Base-by-base conservation (phyloP, 2,113 vertebrate genomes). In the Oxygymnocypris stewartii region DNA sequence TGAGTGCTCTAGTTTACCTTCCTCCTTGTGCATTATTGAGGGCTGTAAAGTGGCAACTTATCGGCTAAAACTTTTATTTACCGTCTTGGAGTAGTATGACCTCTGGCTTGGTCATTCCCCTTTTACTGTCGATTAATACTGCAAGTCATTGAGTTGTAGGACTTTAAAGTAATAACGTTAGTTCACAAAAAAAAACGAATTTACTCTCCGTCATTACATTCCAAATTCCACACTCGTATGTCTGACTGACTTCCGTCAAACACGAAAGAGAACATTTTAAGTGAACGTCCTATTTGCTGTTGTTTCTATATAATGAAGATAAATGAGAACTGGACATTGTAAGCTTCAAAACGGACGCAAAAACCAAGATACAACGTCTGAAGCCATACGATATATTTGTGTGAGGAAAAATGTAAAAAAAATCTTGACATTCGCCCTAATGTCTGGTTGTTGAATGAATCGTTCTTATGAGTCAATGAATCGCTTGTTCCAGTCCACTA, bases 11-110 rank as follows among this genome's bases (percentile, higher is more conserved):
- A 83, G 87, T 91, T 90, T 83, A 90, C 79, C 73, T 7, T 81
- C 49, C 47, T 81, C 90, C 82, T 84, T 88, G 79, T 92, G 69
- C 89, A 90, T 93, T 91, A 91, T 91, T 91, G 89, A 93, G 59
- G 79, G 23, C 75, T 88, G 75, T 86, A 85, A 92, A 91, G 88
- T 89, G 85, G 73, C 65, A 76, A 65, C 87, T 88, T 89, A 86
- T 88, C 92, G 87, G 86, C 57, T 35, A n/a, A 89, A 90, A 87
- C 83, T 83, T 79, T 88, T 88, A 89, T 76, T 92, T 92, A 90
- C 78, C 90, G 79, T 69, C 87, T 69, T 81, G 23, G 28, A 63
- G 69, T 63, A 7, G 31, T 67, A 28, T 69, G 14, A 71, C 86
- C 25, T 18, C 18, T 31, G n/a, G 4, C 18, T 28, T 31, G 9